phyloP scores from a whole-genome alignment of 53 echinoderm and acorn worm genomes.

The Patiria pectinifera region DNA sequence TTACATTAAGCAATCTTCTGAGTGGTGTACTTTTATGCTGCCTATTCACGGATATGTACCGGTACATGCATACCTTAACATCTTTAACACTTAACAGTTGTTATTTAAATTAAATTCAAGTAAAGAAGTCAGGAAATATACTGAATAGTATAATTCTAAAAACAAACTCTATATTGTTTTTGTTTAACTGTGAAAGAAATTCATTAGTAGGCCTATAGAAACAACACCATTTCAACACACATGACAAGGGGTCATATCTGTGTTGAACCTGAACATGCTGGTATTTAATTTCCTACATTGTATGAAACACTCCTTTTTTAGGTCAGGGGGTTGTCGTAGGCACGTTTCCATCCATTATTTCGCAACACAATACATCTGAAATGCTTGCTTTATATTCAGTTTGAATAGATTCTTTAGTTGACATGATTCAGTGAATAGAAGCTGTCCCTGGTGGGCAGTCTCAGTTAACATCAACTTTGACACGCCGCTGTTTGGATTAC shows the following conservation, averaged over 20 bases:
- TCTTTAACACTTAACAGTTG: too few relatives aligned
- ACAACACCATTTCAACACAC: neutral
- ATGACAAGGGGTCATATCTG: neutral
- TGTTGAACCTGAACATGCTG: neutral
- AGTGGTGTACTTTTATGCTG: too few relatives aligned
- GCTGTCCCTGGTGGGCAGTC: slow-evolving; percentile 20
- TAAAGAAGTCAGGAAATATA: too few relatives aligned
- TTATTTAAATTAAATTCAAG: too few relatives aligned
- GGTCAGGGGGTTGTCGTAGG: neutral
- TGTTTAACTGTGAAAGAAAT: too few relatives aligned
- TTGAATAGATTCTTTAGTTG: slow-evolving; percentile 28
- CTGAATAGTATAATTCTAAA: too few relatives aligned
- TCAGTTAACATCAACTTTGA: slow-evolving; percentile 47
- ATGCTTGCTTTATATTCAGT: neutral
- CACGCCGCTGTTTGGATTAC: slow-evolving; percentile 44
- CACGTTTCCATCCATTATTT: neutral
- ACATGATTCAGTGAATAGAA: slow-evolving; percentile 31
- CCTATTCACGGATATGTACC: too few relatives aligned
- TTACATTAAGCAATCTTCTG: too few relatives aligned
- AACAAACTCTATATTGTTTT: too few relatives aligned
- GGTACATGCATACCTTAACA: too few relatives aligned
- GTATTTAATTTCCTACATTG: slow-evolving; percentile 11
- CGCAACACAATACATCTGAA: slow-evolving; percentile 1
- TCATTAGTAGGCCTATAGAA: too few relatives aligned
- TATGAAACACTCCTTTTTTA: neutral